Evolutionary conservation across 1,140 invertebrate genomes (phyloP).

Genomic region (Gonatopus flavifemur): DNA sequence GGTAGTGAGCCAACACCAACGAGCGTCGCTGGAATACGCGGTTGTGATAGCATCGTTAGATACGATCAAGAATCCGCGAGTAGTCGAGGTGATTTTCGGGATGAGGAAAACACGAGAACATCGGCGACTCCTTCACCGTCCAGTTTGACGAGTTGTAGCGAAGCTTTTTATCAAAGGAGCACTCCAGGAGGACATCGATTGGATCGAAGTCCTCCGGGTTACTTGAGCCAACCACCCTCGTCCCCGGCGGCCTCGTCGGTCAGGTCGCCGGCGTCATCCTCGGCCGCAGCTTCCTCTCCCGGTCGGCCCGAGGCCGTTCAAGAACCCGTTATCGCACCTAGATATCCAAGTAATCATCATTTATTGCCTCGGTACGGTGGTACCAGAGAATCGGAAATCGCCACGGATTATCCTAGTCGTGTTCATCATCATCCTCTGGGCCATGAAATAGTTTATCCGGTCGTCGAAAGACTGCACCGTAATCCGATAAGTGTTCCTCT

Average conservation of each 20-base stretch:
- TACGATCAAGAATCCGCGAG: constrained; percentile 32
- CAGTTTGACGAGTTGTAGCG: constrained; percentile 45
- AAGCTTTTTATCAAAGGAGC: constrained; percentile 32
- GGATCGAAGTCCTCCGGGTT: constrained; percentile 40
- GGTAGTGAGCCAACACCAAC: constrained; percentile 61
- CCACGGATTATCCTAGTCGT: constrained; percentile 33
- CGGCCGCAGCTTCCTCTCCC: constrained; percentile 47
- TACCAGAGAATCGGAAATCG: constrained; percentile 35
- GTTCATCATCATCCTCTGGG: constrained; percentile 28
- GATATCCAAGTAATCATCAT: constrained; percentile 34
- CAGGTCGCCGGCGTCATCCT: constrained; percentile 46
- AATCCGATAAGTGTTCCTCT: constrained; percentile 46
- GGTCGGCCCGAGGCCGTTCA: constrained; percentile 40
- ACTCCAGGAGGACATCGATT: constrained; percentile 20
- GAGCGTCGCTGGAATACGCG: constrained; percentile 30
- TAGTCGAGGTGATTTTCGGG: constrained; percentile 37
- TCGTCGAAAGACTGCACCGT: constrained; percentile 42
- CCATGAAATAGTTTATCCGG: constrained; percentile 43
- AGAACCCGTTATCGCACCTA: constrained; percentile 38
- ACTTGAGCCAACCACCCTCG: constrained; percentile 43
- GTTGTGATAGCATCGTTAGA: constrained; percentile 23
- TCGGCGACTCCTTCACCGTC: constrained; percentile 50
- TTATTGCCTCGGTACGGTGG: constrained; percentile 35
- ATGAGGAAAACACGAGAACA: constrained; percentile 44
- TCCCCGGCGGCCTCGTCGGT: constrained; percentile 47